Evolutionary conservation across 2,888 invertebrate species (phyloP).

Genomic region (Polymixis lichenea): DNA sequence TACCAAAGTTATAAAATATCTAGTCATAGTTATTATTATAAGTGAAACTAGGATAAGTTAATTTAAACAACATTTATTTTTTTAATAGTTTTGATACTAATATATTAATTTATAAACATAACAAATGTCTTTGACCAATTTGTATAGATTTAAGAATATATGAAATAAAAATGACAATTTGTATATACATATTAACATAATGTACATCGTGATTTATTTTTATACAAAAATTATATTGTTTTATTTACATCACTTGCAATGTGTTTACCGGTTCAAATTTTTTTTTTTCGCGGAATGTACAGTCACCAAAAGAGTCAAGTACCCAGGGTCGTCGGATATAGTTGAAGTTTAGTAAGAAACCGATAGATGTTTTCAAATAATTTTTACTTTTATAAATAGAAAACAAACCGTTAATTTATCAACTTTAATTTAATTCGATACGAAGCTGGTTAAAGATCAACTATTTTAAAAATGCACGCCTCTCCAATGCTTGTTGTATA

Average conservation of each 20-base stretch:
- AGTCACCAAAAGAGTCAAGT: background rate
- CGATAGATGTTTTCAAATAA: too few species aligned
- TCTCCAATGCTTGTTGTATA: too few species aligned
- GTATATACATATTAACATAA: background rate
- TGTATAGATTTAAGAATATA: background rate
- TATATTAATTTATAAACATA: slow-evolving; percentile 40
- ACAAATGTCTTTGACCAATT: slow-evolving; percentile 27
- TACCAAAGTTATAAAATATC: slow-evolving; percentile 58
- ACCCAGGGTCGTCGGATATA: too few species aligned
- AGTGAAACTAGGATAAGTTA: slow-evolving; percentile 31
- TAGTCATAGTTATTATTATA: slow-evolving; percentile 67
- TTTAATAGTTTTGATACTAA: slow-evolving; percentile 17
- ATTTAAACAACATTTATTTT: slow-evolving; percentile 44
- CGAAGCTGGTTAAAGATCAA: too few species aligned
- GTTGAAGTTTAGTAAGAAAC: too few species aligned
- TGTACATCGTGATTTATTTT: slow-evolving; percentile 7
- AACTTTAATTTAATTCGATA: too few species aligned
- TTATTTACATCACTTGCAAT: slow-evolving; percentile 24
- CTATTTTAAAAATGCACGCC: too few species aligned
- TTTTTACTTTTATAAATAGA: too few species aligned
- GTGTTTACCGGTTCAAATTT: background rate
- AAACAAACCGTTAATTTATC: too few species aligned
- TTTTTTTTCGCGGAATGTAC: background rate
- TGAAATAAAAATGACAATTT: slow-evolving; percentile 8
- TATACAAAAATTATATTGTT: background rate